phyloP scores from a whole-genome alignment of 2,888 invertebrate species.

The Tenthredo livida region DNA sequence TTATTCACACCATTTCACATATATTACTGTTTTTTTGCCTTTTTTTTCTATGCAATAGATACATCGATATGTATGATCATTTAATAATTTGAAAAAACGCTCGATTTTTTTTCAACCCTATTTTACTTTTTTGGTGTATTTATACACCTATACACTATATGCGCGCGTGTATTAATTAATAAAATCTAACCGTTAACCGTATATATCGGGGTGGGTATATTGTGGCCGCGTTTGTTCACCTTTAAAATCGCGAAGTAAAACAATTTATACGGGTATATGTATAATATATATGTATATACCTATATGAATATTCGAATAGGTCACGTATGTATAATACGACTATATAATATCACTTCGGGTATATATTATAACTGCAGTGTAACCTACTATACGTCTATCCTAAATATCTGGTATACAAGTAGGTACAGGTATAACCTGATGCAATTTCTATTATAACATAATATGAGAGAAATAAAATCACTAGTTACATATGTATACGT shows the following conservation, averaged over 20 bases:
- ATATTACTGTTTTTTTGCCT: background rate
- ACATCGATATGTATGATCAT: background rate
- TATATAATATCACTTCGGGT: background rate
- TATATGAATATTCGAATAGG: constrained; percentile 4
- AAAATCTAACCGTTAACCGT: background rate
- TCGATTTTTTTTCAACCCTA: background rate
- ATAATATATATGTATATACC: background rate
- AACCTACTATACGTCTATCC: background rate
- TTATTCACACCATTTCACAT: background rate
- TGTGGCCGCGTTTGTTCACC: background rate
- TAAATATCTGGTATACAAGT: background rate
- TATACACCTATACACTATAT: background rate
- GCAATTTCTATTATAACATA: background rate
- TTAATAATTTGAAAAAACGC: background rate
- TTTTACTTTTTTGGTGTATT: too few relatives aligned
- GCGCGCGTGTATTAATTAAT: background rate
- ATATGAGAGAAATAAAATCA: background rate
- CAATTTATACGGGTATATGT: background rate
- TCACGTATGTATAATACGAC: background rate
- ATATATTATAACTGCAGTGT: constrained; percentile 13
- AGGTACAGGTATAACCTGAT: background rate
- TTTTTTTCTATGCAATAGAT: background rate
- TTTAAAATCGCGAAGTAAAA: constrained; percentile 4
- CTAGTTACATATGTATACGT: background rate
- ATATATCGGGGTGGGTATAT: background rate